Base-by-base conservation (phyloP, 35 echinoderm and acorn worm species). In the Apostichopus californicus region DNA sequence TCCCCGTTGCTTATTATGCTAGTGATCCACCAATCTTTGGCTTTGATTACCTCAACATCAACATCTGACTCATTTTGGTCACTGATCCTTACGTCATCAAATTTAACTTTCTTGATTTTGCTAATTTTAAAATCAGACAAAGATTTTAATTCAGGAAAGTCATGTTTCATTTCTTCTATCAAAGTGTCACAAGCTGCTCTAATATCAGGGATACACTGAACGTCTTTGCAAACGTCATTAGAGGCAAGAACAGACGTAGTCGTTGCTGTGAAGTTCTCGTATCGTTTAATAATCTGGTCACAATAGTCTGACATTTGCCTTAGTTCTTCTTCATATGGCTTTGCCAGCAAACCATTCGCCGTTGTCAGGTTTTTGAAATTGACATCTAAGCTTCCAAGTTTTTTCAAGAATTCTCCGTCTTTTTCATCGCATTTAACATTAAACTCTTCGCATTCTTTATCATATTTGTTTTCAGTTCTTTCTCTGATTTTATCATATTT, bases 231-330 rank as follows among this genome's bases (percentile, higher is more conserved):
- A n/a, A 15, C n/a, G n/a, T 73, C 70, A 15, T 73, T 11, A 73
- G 14, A 73, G 15, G 13, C 70, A 73, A 73, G 70, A 73, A 73
- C 18, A 21, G 5, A 73, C 70, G 70, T 15, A 73, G 70, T 73
- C 14, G 70, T 73, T 73, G 70, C 70, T 73, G 70, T 73, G 70
- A 73, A 73, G 70, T 73, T 73, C 70, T 73, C 70, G 70, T 73
- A 73, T 73, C 70, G 70, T 21, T 73, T 73, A 21, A 73, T 73
- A 21, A 73, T 73, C n/a, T 73, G 70, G 5, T 73, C n/a, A 73
- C 70, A 73, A 73, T 73, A 73, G 5, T 73, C 70, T 17, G 18
- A 73, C 18, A 21, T 73, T n/a, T 73, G 11, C 18, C 18, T 10
- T 6, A 73, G 70, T 6, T 21, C 70, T 6, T 5, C 18, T 73